A percentile compares a stretch with the other conserved stretches of the same genome.
phyloP scores from a whole-genome alignment of 2,797 vertebrate species.

The Lophura swinhoii region DNA sequence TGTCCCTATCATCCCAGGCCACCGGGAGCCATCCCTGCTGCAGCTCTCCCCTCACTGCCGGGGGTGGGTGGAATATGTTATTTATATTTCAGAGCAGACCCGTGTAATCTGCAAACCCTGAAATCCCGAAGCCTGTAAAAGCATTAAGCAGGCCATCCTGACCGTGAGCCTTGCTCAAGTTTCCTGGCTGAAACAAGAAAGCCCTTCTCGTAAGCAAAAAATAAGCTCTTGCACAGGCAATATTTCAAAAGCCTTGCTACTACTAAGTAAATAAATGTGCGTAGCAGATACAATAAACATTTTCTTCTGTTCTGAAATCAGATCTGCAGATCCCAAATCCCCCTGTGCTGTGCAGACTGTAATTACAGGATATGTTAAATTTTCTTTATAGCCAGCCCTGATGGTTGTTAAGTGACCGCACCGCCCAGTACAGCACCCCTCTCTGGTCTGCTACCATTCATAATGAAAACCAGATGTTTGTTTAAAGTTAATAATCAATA shows the following conservation, averaged over 20 bases:
- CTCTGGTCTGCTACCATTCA: conserved; percentile 73
- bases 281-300: conserved; percentile 83
- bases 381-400: conserved; percentile 84
- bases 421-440: conserved; percentile 79
- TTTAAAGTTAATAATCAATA: conserved; percentile 91
- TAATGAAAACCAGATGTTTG: conserved; percentile 93
- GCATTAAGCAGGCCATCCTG: conserved; percentile 64
- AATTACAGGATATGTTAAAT: conserved; percentile 90
- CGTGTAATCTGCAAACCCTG: not conserved
- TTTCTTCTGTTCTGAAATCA: conserved; percentile 82
- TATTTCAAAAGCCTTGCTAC: conserved; percentile 68
- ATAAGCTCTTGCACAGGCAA: conserved; percentile 53
- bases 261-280: conserved; percentile 81
- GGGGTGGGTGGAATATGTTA: not conserved
- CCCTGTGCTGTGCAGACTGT: conserved; percentile 80
- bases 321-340: conserved; percentile 80
- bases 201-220: conserved; percentile 59
- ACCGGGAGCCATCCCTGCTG: rapidly evolving
- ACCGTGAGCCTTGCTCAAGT: not conserved
- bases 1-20: not conserved
- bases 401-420: conserved; percentile 82
- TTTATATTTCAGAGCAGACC: conserved; percentile 57
- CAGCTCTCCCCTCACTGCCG: not conserved
- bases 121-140: conserved; percentile 67
- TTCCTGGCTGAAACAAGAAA: conserved; percentile 74